These are phyloP conservation scores for Chelidonichthys spinosus DNA, from an alignment of 2,797 vertebrate species.

Conservation along the genomic window DNA sequence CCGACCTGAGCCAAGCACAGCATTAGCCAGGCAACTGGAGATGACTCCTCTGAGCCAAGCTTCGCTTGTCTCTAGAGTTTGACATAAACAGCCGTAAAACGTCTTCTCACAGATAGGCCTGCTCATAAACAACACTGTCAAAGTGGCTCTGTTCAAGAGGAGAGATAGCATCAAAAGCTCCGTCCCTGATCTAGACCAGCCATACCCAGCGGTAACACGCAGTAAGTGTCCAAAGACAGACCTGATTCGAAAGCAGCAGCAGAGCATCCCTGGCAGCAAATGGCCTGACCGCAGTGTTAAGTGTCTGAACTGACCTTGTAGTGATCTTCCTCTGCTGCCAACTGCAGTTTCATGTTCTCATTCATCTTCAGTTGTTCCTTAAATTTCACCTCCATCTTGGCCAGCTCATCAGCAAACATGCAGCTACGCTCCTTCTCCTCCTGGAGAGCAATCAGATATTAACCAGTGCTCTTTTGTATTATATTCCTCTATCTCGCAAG, in stretches of 20 bases:
- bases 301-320: constrained; percentile 87
- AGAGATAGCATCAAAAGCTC: constrained; percentile 73
- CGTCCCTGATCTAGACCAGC: constrained; percentile 71
- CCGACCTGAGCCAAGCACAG: constrained; percentile 76
- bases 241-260: constrained; percentile 37
- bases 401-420: constrained; percentile 93
- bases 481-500: not conserved
- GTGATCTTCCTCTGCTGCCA: constrained; percentile 91
- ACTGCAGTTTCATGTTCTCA: constrained; percentile 89
- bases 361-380: constrained; percentile 95
- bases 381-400: constrained; percentile 94
- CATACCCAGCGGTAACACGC: constrained; percentile 56
- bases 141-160: constrained; percentile 67
- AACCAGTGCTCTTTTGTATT: not conserved
- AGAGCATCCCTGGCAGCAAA: constrained; percentile 9
- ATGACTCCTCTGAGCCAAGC: constrained; percentile 68
- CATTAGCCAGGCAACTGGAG: constrained; percentile 81
- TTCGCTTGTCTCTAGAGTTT: constrained; percentile 71
- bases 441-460: constrained; percentile 73
- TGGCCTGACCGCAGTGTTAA: constrained; percentile 10
- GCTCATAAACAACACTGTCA: constrained; percentile 83
- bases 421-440: constrained; percentile 94
- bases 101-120: constrained; percentile 70
- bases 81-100: constrained; percentile 87
- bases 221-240: constrained; percentile 44